Base-by-base conservation (phyloP, 2,797 vertebrate genomes). In the Anguilla obscura region DNA sequence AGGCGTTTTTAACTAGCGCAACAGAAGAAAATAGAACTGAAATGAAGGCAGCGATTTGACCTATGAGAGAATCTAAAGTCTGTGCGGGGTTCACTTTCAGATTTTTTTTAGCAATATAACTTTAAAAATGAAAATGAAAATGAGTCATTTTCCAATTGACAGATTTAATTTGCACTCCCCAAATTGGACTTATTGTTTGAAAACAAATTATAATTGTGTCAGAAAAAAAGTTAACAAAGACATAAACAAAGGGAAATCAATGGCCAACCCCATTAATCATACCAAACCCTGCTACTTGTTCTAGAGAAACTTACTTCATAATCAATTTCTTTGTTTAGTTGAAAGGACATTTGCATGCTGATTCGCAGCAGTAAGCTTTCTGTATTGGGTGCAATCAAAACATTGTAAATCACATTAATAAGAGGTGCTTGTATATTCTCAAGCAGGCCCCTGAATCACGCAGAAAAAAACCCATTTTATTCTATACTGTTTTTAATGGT, bases 281-380 rank as follows among this genome's bases (percentile, higher is more conserved):
- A 96, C 94, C 94, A 94, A 82, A 94, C 92, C 91, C 91, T 86
- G 93, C 95, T 96, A 96, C 96, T 96, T 95, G 94, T 95, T 93
- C 92, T 90, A 92, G 94, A 95, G 94, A 96, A 97, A 96, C 96
- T 96, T 96, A 96, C 94, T 95, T 96, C 95, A 96, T 96, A 96
- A 97, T 97, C 96, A 97, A 95, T 96, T 93, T 96, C 96, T 96
- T 97, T 97, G 96, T 97, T 96, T 96, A 95, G 94, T 92, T 96
- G 93, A 95, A 95, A 96, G 96, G 95, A 92, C 94, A 96, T 96
- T 96, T 95, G 96, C 95, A 95, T 96, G 94, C 94, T 94, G 94
- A 95, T 95, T 96, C 94, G 93, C 94, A 93, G 94, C 94, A 94
- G 94, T 93, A 94, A 92, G 94, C 94, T 93, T 94, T 93, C 91